These are phyloP conservation scores for Tachystola acroxantha DNA, from an alignment of 2,888 invertebrate genomes.

Conservation along the genomic window DNA sequence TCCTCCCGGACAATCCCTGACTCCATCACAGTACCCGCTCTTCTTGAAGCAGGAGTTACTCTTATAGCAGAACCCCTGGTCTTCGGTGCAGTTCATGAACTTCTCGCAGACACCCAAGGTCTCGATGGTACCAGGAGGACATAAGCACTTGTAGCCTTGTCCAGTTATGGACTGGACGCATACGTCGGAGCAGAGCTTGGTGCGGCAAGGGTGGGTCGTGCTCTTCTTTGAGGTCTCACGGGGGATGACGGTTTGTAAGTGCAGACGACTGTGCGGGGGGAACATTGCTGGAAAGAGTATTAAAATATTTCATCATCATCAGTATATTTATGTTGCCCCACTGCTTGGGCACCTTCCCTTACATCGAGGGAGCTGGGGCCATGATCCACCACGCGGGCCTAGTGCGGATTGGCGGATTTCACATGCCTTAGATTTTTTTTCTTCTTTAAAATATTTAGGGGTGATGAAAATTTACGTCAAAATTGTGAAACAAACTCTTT, in stretches of 20 bases:
- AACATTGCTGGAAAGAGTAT: constrained; percentile 64
- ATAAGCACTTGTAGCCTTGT: constrained; percentile 71
- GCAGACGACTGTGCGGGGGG: constrained; percentile 58
- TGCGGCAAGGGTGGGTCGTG: constrained; percentile 77
- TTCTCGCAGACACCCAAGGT: constrained; percentile 75
- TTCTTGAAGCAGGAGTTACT: constrained; percentile 62
- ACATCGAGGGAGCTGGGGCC: no score
- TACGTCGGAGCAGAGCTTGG: constrained; percentile 84
- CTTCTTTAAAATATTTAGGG: no score
- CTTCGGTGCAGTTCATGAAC: constrained; percentile 65
- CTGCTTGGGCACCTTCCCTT: no score
- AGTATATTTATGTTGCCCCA: no score
- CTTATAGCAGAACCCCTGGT: constrained; percentile 58
- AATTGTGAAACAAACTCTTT: no score
- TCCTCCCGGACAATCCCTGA: constrained; percentile 66
- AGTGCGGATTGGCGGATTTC: no score
- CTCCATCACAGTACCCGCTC: constrained; percentile 65
- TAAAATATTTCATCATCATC: no score
- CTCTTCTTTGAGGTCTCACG: constrained; percentile 29
- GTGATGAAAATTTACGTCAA: no score
- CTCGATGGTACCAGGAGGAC: constrained; percentile 82
- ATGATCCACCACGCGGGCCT: no score
- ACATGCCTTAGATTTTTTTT: no score
- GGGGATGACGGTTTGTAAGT: constrained; percentile 37
- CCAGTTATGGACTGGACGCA: constrained; percentile 77